Base-by-base conservation (phyloP, 2,113 vertebrate species). In the Lophius piscatorius region DNA sequence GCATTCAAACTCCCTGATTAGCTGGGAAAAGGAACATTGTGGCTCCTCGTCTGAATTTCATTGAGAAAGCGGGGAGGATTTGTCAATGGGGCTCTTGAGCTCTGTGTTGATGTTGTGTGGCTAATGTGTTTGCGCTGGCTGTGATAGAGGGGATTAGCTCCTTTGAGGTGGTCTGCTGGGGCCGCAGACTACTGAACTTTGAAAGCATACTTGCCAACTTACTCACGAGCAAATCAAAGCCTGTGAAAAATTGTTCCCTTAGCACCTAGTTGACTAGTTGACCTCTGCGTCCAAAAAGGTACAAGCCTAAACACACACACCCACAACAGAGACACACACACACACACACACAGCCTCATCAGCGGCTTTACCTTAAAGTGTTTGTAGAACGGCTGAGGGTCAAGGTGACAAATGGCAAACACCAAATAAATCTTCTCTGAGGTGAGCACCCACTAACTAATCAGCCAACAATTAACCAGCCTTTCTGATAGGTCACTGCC, bases 51-150 rank as follows among this genome's bases (percentile, higher is more conserved):
- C 70, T 61, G 69, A 69, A 55, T 76, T 73, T 86, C 83, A 82
- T 77, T 87, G 80, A 77, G 73, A 63, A 78, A 78, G 79, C 74
- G 13, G 57, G 51, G 50, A 73, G 83, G 81, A 84, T 80, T 87
- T 82, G 80, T 86, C 86, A 86, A 76, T 80, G 81, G 73, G 77
- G 66, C 81, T 86, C 81, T 86, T 82, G 76, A 82, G 75, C 54
- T 74, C 63, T 36, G 74, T 82, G 86, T 85, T 84, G 83, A 83
- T 82, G 81, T 80, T 85, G 83, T 71, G 76, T 60, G 78, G 74
- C 86, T 90, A 88, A 91, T 91, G 87, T 89, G 86, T 90, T 90
- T 90, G 85, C 80, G 58, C 74, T 85, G 83, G 82, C 76, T 77
- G 83, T 71, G 82, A 88, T 87, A 80, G 87, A 76, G 73, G 65